phyloP scores from a whole-genome alignment of 2,797 vertebrate genomes.

The Microctenopoma steveboyesi region DNA sequence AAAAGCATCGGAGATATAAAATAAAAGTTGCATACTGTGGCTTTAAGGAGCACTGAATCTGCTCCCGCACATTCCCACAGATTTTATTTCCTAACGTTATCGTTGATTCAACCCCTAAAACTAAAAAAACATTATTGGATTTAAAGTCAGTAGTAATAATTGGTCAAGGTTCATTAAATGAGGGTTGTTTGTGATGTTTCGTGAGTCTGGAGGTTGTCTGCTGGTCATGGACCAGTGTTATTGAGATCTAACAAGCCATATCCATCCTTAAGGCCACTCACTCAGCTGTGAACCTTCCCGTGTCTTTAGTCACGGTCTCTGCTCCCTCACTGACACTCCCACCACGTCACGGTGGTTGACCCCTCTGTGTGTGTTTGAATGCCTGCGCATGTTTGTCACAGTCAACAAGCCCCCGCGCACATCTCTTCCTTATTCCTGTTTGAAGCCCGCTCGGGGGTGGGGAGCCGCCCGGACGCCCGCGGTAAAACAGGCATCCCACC shows the following conservation, averaged over 20 bases:
- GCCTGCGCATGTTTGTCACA: constrained; percentile 53
- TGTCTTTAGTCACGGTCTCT: constrained; percentile 54
- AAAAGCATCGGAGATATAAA: too few species aligned
- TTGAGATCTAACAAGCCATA: constrained; percentile 46
- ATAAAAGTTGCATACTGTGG: too few species aligned
- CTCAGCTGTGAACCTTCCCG: constrained; percentile 48
- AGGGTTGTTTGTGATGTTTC: constrained; percentile 16
- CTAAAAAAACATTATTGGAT: too few species aligned
- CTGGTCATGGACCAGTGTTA: constrained; percentile 36
- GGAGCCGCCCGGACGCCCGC: constrained; percentile 33
- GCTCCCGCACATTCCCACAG: constrained; percentile 32
- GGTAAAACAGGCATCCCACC: constrained; percentile 70
- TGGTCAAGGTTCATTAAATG: too few species aligned
- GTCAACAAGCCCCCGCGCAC: constrained; percentile 53
- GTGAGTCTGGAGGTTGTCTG: not conserved
- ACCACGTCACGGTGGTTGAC: constrained; percentile 57
- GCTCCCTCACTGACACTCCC: constrained; percentile 48
- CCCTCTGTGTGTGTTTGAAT: constrained; percentile 51
- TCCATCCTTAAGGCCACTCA: constrained; percentile 55
- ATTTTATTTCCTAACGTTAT: not conserved
- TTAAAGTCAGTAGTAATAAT: constrained; percentile 1
- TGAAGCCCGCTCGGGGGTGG: constrained; percentile 51
- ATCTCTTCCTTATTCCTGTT: constrained; percentile 41
- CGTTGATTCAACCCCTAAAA: not conserved
- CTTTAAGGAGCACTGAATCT: constrained; percentile 2